Evolutionary conservation across 1,140 invertebrate species (phyloP), one percentile per base, ranked within the genome.

Genomic region (Zeugodacus cucurbitae): DNA sequence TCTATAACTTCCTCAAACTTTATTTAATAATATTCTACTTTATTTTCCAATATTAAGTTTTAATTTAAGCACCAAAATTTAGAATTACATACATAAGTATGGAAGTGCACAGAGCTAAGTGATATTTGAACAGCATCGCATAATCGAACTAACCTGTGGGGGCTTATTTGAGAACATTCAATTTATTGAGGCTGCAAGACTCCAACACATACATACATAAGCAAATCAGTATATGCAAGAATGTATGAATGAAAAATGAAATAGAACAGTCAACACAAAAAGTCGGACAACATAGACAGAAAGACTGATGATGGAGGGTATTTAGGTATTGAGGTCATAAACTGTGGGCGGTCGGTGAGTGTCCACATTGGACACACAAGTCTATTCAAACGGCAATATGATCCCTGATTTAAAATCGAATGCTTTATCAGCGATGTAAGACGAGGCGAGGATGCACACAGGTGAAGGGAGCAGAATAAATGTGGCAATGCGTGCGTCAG

Each of bases 301-400:
- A 74, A 37, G 67, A 22, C 29, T 37, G 34, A 74, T 74, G 67
- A 74, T 74, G 67, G 34, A 6, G 20, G 67, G 67, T 74, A 74
- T 74, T 74, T 74, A 74, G 67, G 34, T 74, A 74, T 74, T 74
- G 67, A 74, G 67, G 67, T 74, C 67, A 34, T 74, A 32, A 37
- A 22, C 34, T 22, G 32, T 74, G 37, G 67, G 67, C 67, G 67
- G 20, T 37, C 41, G 34, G 67, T 41, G 32, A 41, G 34, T 74
- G 67, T 54, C 48, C 48, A 62, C 58, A 32, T 74, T 74, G 34
- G 67, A 32, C 20, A 37, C 34, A 74, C 32, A 37, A 37, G 67
- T 37, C 67, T 14, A 22, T 74, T 74, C 32, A 74, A 74, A 41
- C 7, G 67, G 67, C 34, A 74, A 74, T 74, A 14, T 74, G 34